Conservation (phyloP, 2,888 invertebrate species). For the Schizaphis graminum region DNA sequence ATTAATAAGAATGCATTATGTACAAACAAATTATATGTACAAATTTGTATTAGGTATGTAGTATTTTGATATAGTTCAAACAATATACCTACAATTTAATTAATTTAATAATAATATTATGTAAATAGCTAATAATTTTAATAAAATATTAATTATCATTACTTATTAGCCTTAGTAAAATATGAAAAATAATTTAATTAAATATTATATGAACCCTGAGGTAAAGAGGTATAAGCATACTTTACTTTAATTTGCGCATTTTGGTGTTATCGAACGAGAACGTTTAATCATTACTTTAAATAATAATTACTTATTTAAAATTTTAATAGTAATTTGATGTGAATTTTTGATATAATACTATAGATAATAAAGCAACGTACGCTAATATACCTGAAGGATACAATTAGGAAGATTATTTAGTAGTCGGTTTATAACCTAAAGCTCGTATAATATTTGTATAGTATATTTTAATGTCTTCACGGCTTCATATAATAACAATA, state of each 20-base stretch:
- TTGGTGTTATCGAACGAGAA: neutral
- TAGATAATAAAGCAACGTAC: neutral
- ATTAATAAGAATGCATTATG: neutral
- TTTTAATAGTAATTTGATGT: neutral
- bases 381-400: neutral
- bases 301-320: neutral
- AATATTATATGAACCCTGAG: neutral
- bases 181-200: neutral
- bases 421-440: neutral
- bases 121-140: neutral
- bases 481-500: neutral
- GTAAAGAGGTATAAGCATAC: neutral
- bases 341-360: neutral
- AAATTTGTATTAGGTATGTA: neutral
- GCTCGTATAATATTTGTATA: neutral
- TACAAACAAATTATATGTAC: neutral
- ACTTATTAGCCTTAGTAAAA: neutral
- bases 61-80: neutral
- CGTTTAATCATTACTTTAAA: neutral
- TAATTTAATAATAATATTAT: neutral
- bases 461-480: neutral
- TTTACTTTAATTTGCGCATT: neutral
- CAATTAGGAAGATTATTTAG: neutral
- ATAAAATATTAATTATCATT: neutral
- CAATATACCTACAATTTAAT: neutral